phyloP scores from a whole-genome alignment of 2,888 invertebrate species.

The Bedellia somnulentella region DNA sequence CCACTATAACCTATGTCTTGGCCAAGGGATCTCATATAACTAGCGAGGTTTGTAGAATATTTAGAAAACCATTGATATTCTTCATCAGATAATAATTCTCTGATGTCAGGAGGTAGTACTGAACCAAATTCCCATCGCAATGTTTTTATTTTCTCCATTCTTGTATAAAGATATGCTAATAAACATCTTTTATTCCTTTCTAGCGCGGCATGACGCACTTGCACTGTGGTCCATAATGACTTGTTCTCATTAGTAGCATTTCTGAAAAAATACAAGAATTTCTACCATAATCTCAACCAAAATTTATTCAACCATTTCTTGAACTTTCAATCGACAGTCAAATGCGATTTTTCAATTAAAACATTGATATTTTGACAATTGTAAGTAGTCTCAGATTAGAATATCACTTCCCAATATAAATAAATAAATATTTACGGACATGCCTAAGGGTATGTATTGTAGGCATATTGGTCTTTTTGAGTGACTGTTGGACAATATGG shows the following conservation, averaged over 20 bases:
- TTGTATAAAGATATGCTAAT: constrained; percentile 78
- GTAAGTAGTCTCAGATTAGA: no score
- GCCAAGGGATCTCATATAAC: constrained; percentile 89
- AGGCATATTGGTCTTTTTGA: no score
- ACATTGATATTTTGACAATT: no score
- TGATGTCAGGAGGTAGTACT: constrained; percentile 83
- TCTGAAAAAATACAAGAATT: constrained; percentile 19
- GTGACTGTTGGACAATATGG: no score
- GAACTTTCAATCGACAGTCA: neutral
- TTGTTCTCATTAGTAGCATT: constrained; percentile 60
- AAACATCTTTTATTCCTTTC: constrained; percentile 90
- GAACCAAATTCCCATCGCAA: constrained; percentile 96
- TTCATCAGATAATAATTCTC: constrained; percentile 74
- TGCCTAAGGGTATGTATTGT: no score
- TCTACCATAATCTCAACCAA: neutral
- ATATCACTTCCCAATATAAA: no score
- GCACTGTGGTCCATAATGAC: constrained; percentile 72
- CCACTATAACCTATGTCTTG: constrained; percentile 70
- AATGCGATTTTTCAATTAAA: neutral
- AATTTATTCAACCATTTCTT: neutral
- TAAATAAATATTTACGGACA: no score
- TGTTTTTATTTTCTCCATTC: constrained; percentile 79
- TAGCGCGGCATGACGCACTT: constrained; percentile 82
- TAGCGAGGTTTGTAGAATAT: constrained; percentile 83
- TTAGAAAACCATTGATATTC: constrained; percentile 88